A percentile compares a stretch with the other conserved stretches of the same genome.
Conservation (phyloP, 2,797 vertebrate genomes). For the Tapirus indicus region DNA sequence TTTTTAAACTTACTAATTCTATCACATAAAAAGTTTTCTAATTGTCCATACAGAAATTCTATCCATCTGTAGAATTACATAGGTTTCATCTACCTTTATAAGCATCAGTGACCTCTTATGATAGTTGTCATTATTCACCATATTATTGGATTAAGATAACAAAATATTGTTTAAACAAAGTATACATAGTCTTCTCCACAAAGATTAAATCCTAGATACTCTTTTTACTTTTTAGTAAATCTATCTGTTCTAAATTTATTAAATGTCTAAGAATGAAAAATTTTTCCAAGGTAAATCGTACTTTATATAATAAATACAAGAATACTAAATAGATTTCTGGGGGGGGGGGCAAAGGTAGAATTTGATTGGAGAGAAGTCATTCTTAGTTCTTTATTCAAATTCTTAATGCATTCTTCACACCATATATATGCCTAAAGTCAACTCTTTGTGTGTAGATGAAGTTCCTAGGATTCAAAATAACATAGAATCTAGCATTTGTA, state of each 20-base stretch:
- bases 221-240: neutral
- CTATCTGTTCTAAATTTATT: neutral
- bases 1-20: too few species aligned
- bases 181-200: neutral
- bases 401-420: neutral
- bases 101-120: neutral
- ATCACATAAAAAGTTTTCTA: neutral
- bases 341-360: accelerated
- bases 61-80: neutral
- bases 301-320: neutral
- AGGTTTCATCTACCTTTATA: neutral
- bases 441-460: neutral
- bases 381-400: neutral
- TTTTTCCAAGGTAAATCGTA: neutral
- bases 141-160: neutral
- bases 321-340: neutral
- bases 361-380: neutral
- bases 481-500: neutral
- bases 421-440: neutral
- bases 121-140: neutral
- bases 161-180: neutral
- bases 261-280: neutral
- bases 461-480: neutral
- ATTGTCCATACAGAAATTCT: neutral
- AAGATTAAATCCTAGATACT: neutral